Evolutionary conservation across 2,888 invertebrate genomes (phyloP).

Genomic region (Drosophila multiciliata): DNA sequence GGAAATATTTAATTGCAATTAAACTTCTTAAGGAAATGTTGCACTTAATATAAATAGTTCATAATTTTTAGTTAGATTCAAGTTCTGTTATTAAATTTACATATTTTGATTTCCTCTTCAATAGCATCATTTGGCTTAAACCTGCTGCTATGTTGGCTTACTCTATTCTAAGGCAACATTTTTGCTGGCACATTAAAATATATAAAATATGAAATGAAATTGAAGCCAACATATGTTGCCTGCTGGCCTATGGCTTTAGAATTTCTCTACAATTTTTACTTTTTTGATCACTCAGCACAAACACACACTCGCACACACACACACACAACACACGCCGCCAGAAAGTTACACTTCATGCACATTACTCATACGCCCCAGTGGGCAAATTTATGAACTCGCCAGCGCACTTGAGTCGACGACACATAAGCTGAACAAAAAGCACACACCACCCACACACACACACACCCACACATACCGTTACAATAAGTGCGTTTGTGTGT

Average conservation of each 20-base stretch:
- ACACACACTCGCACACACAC: constrained; percentile 13
- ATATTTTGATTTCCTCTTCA: background rate
- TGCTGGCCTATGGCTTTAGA: constrained; percentile 61
- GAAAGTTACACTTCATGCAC: constrained; percentile 68
- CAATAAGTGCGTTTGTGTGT: constrained; percentile 77
- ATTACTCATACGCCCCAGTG: constrained; percentile 81
- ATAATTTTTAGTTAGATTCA: background rate
- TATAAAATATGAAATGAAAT: constrained; percentile 47
- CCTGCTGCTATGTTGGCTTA: background rate
- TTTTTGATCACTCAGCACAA: constrained; percentile 42
- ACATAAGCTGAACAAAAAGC: constrained; percentile 51
- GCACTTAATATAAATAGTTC: background rate
- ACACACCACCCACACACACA: constrained; percentile 22
- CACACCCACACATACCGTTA: constrained; percentile 28
- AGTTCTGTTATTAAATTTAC: background rate
- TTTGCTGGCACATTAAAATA: background rate
- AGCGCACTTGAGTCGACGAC: constrained; percentile 74
- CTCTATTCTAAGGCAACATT: background rate
- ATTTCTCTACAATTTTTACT: constrained; percentile 32
- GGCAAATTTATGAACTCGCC: constrained; percentile 80
- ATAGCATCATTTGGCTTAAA: background rate
- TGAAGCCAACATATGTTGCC: constrained; percentile 69
- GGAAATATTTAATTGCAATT: background rate
- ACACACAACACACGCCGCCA: constrained; percentile 27
- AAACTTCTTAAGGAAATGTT: background rate